Evolutionary conservation across 2,113 vertebrate species (phyloP), one percentile per base, ranked within the genome.

Genomic region (Chionomys nivalis): DNA sequence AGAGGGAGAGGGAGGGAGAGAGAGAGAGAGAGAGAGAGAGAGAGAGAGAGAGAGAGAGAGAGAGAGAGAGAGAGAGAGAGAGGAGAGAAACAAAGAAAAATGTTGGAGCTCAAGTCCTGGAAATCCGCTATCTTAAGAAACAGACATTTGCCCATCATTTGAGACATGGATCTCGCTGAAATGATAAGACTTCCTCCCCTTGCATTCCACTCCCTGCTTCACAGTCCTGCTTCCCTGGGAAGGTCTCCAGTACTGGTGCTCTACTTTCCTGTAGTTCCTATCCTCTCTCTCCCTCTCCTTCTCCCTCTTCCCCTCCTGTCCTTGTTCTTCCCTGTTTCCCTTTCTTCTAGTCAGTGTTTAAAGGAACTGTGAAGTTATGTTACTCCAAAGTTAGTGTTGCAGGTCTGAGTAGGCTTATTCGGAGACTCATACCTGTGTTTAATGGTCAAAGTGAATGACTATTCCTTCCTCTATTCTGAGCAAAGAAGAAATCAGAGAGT

Each of bases 1-100:
- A 58, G 55, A 19, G 0, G 4, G 52, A 5, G 0, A 55, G 16
- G 3, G 0, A 17, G 52, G 2, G 4, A 55, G 52, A 1, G 4
- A 16, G 14, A 1, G 16, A 55, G 14, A 4, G 16, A 55, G 52
- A 4, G 16, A 55, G 14, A 5, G 6, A 58, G 55, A 6, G 1
- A 58, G 55, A 6, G 6, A 58, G 55, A 5, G 0, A 55, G 52
- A 16, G 0, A 55, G 52, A 52, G 0, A 52, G 2, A 52, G 0
- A 47, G 47, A 47, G 1, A 44, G 44, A 44, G 4, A 44, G 44
- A 55, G 0, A 55, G 52, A 55, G 0, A 55, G 52, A 55, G 0
- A 55, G 4, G 13, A 5, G 1, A 93, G 89, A 19, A 68, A 66
- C 4, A 73, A 12, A 33, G 3, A 79, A 10, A 65, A 39, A 31